phyloP scores from a whole-genome alignment of 1,140 invertebrate genomes.

The Phthorimaea operculella region DNA sequence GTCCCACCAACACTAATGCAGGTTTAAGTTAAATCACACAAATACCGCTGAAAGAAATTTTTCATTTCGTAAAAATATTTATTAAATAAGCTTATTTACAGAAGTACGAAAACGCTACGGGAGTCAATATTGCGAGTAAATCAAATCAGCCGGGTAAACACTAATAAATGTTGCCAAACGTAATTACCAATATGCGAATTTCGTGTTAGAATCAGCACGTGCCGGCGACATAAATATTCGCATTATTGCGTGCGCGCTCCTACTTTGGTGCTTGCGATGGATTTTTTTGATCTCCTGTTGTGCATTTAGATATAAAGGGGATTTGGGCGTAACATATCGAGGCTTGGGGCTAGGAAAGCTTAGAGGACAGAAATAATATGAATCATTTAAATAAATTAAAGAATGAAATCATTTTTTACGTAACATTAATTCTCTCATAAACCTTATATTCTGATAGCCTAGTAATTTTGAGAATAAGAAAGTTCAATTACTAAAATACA shows the following conservation, averaged over 20 bases:
- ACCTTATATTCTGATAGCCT: too few relatives aligned
- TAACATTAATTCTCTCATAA: too few relatives aligned
- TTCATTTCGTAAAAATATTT: too few relatives aligned
- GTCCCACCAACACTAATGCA: too few relatives aligned
- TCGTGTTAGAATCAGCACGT: slow-evolving; percentile 60
- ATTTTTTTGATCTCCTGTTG: slow-evolving; percentile 51
- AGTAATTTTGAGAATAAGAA: too few relatives aligned
- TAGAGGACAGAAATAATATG: too few relatives aligned
- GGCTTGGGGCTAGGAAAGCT: slow-evolving; percentile 17
- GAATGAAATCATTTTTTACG: too few relatives aligned
- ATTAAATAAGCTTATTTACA: too few relatives aligned
- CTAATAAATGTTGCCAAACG: slow-evolving; percentile 27
- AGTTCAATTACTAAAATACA: too few relatives aligned
- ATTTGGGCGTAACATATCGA: slow-evolving; percentile 57
- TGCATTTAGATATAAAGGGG: slow-evolving; percentile 61
- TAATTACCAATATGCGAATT: slow-evolving; percentile 59
- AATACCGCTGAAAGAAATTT: too few relatives aligned
- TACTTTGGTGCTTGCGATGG: slow-evolving; percentile 32
- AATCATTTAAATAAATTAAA: too few relatives aligned
- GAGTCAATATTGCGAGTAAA: background rate
- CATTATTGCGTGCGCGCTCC: slow-evolving; percentile 41
- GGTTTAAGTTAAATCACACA: too few relatives aligned
- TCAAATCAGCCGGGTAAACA: slow-evolving; percentile 21
- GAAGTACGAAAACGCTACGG: background rate
- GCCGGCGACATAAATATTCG: slow-evolving; percentile 61